These are phyloP conservation scores for Oligia fasciuncula DNA, from an alignment of 2,888 invertebrate species.

Conservation along the genomic window DNA sequence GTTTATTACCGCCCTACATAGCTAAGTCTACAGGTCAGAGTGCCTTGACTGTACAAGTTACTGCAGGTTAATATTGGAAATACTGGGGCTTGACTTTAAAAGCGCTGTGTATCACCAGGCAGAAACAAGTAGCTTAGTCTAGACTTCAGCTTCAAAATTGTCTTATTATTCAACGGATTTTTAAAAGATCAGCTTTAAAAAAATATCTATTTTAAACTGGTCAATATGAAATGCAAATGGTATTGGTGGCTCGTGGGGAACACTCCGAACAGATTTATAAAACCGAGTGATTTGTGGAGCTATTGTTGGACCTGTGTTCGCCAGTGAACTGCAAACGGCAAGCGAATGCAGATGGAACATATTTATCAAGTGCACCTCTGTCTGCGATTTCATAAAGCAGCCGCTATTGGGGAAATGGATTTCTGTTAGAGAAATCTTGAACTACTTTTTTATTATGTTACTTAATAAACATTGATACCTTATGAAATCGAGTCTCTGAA, in stretches of 20 bases:
- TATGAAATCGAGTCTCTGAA: not conserved
- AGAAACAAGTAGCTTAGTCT: not conserved
- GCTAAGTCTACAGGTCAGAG: conserved; percentile 22
- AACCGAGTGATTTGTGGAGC: conserved; percentile 68
- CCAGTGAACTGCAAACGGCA: conserved; percentile 47
- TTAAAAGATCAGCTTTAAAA: conserved; percentile 13
- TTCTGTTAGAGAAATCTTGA: conserved; percentile 43
- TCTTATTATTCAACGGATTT: conserved; percentile 4
- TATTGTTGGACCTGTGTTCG: conserved; percentile 63
- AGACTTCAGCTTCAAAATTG: not conserved
- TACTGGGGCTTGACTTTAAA: conserved; percentile 20
- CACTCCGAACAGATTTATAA: conserved; percentile 63
- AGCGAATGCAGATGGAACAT: conserved; percentile 58
- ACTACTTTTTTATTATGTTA: conserved; percentile 31
- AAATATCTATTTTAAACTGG: conserved; percentile 32
- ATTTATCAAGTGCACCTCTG: conserved; percentile 56
- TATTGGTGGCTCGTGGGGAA: conserved; percentile 55
- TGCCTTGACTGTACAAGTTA: conserved; percentile 44
- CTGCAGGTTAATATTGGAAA: conserved; percentile 35
- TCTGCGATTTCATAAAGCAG: conserved; percentile 51
- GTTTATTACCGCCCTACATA: conserved; percentile 51
- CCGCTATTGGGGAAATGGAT: conserved; percentile 41
- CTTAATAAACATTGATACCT: conserved; percentile 20
- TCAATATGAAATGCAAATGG: conserved; percentile 71
- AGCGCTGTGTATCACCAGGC: not conserved